phyloP scores from a whole-genome alignment of 1,140 invertebrate genomes.

The Eurytemora carolleeae region DNA sequence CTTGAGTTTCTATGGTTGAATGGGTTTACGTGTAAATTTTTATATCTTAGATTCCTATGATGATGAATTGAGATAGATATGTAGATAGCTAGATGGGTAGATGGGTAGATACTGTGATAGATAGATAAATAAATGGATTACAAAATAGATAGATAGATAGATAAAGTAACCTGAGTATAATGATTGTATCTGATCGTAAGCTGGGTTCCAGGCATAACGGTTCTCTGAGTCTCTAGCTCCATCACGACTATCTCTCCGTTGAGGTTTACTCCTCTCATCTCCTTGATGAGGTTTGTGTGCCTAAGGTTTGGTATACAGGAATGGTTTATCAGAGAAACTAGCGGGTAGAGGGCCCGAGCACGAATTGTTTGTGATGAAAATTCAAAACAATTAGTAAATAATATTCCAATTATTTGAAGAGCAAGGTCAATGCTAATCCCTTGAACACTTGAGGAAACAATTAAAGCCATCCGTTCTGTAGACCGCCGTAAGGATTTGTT shows the following conservation, averaged over 20 bases:
- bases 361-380: neutral
- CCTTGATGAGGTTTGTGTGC: neutral
- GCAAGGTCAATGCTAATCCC: neutral
- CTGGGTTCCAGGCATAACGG: neutral
- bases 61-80: no score
- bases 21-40: no score
- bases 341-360: neutral
- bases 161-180: neutral
- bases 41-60: no score
- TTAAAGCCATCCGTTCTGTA: neutral
- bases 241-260: neutral
- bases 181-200: neutral
- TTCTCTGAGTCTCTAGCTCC: neutral
- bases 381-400: neutral
- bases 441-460: neutral
- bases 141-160: no score
- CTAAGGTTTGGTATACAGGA: neutral
- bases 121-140: no score
- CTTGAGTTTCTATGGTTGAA: no score
- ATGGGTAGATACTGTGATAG: no score
- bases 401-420: neutral
- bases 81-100: no score
- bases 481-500: no score
- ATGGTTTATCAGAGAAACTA: neutral
- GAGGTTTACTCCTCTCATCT: neutral